Percentiles rank a stretch among this genome's conserved stretches.
phyloP scores from a whole-genome alignment of 2,797 vertebrate species.

The Brachyrhaphis roseni region DNA sequence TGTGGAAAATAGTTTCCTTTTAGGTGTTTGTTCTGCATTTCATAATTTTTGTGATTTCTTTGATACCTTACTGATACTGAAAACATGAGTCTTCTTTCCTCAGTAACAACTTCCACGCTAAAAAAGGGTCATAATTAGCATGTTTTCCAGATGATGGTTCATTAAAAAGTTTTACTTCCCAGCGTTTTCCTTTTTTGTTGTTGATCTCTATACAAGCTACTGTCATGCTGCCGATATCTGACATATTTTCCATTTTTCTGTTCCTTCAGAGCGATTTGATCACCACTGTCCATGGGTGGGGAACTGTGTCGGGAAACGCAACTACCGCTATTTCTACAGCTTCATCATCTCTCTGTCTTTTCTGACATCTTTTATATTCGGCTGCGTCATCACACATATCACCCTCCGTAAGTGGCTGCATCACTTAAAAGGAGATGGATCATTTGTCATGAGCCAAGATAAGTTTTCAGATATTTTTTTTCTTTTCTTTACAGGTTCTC shows the following conservation, averaged over 20 bases:
- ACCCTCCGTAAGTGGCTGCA: slow-evolving; percentile 86
- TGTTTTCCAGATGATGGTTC: neutral
- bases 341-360: slow-evolving; percentile 97
- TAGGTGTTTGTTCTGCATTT: neutral
- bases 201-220: neutral
- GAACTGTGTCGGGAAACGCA: slow-evolving; percentile 96
- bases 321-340: slow-evolving; percentile 97
- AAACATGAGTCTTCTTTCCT: neutral
- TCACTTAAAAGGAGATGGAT: neutral
- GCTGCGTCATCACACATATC: slow-evolving; percentile 93
- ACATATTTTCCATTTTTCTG: neutral
- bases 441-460: neutral
- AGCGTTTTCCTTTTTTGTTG: neutral
- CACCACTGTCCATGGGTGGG: slow-evolving; percentile 99
- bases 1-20: neutral
- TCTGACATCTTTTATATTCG: slow-evolving; percentile 96
- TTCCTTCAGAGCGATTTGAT: slow-evolving; percentile 89
- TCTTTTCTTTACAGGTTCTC: slow-evolving; percentile 82
- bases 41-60: neutral
- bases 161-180: neutral
- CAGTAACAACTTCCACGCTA: neutral
- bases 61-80: neutral
- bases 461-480: neutral
- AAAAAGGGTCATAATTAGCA: neutral
- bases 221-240: neutral